Base-by-base conservation (phyloP, 2,113 vertebrate species). In the Deroptyus accipitrinus region DNA sequence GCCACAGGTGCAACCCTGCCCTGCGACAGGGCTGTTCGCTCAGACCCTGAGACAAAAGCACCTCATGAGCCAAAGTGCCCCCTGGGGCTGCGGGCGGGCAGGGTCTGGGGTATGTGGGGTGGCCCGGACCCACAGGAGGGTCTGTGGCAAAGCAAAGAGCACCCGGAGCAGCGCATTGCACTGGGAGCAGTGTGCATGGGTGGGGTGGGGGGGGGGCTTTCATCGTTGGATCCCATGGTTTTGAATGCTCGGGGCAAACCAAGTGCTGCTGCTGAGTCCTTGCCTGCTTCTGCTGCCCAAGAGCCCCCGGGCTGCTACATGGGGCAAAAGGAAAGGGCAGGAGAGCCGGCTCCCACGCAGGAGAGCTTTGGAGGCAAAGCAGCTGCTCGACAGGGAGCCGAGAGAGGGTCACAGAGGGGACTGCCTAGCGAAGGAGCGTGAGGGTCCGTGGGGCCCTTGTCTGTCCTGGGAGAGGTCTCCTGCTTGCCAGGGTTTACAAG, bases 161-260 rank as follows among this genome's bases (percentile, higher is more conserved):
- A 9, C n/a, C 28, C 7, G 19, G 33, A 46, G 39, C 75, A 68
- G 35, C 18, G 6, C 18, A 7, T 24, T 35, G 57, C 55, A 23
- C 22, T 59, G 57, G 55, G 33, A 59, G 55, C 22, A n/a, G 24
- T 25, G 57, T 57, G 24, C 30, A 31, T 41, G 62, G 35, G 72
- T 42, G 49, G 3, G 3, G 2, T 14, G 5, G 17, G 7, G 4
- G 12, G 14, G 3, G 7, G 7, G 1, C 8, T 13, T 74, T 84
- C 18, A 49, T 54, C 17, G 70, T 72, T 44, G n/a, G 28, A 70
- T 83, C 28, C 33, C 6, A 2, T 22, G 49, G 55, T 76, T 68
- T n/a, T 44, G 14, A 70, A 75, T 59, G 44, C 31, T 87, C 67
- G 54, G 55, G 27, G 44, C 49, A 83, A 80, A 66, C 22, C 19